Evolutionary conservation across 2,888 invertebrate genomes (phyloP).

Genomic region (Alviniconcha strummeri): DNA sequence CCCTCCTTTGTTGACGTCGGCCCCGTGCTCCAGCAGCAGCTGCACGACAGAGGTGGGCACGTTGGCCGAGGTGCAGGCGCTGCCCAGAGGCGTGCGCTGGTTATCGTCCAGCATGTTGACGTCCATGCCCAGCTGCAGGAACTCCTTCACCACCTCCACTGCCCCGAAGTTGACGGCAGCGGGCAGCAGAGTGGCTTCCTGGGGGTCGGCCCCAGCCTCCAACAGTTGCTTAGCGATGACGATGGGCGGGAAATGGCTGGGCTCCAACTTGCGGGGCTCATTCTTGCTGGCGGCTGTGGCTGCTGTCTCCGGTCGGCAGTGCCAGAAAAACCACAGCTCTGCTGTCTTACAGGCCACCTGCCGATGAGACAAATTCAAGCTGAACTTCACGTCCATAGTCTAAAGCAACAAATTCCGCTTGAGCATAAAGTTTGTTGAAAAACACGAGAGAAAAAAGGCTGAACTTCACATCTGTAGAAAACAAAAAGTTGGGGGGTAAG

Average conservation of each 20-base stretch:
- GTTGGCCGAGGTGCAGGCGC: conserved; percentile 57
- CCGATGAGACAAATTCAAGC: not conserved
- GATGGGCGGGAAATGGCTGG: conserved; percentile 56
- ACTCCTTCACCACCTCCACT: conserved; percentile 54
- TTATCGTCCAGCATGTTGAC: conserved; percentile 66
- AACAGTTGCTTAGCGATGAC: conserved; percentile 61
- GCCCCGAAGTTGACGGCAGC: conserved; percentile 62
- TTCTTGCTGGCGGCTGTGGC: conserved; percentile 32
- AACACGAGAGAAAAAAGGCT: too few species aligned
- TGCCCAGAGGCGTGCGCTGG: conserved; percentile 63
- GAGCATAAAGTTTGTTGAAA: too few species aligned
- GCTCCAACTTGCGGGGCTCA: conserved; percentile 18
- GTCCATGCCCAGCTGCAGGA: conserved; percentile 64
- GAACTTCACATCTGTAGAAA: too few species aligned
- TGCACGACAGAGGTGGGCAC: conserved; percentile 57
- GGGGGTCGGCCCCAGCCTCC: conserved; percentile 56
- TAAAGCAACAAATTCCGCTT: too few species aligned
- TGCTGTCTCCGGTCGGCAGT: conserved; percentile 41
- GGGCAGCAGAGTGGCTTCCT: conserved; percentile 63
- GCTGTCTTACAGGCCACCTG: conserved; percentile 60
- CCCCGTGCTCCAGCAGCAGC: conserved; percentile 60
- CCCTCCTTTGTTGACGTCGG: conserved; percentile 64
- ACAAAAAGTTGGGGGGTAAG: too few species aligned
- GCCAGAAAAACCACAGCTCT: conserved; percentile 66
- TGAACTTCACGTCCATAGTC: too few species aligned